phyloP scores from a whole-genome alignment of 2,113 vertebrate genomes.

The Emydura subglobosa region DNA sequence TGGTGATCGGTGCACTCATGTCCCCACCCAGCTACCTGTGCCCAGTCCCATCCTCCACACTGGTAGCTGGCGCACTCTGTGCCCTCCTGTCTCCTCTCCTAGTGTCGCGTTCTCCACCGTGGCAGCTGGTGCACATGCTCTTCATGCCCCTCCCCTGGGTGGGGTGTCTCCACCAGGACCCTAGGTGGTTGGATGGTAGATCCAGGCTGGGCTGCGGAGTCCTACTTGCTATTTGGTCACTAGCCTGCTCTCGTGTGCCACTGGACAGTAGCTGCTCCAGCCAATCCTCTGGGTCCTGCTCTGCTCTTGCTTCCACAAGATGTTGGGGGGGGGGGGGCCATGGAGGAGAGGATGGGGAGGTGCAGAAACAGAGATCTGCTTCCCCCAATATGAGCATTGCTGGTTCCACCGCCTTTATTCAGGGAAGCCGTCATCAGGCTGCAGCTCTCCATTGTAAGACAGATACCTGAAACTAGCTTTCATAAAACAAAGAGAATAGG shows the following conservation, averaged over 20 bases:
- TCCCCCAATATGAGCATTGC: background rate
- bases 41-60: no score
- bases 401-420: background rate
- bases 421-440: background rate
- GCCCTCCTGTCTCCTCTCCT: background rate
- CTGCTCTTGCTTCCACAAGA: background rate
- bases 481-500: background rate
- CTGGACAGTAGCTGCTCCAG: background rate
- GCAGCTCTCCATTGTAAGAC: background rate
- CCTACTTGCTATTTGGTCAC: background rate
- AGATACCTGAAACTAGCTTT: background rate
- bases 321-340: background rate
- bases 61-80: background rate
- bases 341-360: accelerated
- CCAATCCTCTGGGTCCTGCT: background rate
- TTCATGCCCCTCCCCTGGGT: background rate
- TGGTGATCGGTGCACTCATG: no score
- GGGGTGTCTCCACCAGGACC: background rate
- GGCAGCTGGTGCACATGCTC: background rate
- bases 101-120: background rate
- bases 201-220: background rate
- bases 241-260: background rate
- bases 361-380: background rate
- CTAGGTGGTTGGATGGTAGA: background rate
- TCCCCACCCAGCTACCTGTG: no score